phyloP scores from a whole-genome alignment of 2,113 vertebrate species.

The Martes martes region DNA sequence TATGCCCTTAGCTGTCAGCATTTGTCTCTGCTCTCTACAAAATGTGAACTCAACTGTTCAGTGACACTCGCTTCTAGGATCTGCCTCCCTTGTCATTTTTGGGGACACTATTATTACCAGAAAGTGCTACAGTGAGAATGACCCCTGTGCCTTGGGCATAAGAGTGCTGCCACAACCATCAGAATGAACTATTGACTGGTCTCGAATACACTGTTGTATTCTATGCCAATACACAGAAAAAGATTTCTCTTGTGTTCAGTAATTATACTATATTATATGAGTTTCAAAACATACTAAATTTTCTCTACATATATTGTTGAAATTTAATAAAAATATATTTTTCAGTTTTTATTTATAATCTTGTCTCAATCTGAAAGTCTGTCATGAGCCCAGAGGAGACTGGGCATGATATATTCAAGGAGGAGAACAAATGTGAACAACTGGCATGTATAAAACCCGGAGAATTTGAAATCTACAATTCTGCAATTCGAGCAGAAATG shows the following conservation, averaged over 20 bases:
- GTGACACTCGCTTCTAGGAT: background rate
- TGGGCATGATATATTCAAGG: background rate
- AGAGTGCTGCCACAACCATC: background rate
- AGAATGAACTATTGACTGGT: rapidly evolving
- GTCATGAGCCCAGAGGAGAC: background rate
- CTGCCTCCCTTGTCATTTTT: background rate
- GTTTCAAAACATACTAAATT: background rate
- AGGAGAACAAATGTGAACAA: background rate
- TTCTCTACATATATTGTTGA: background rate
- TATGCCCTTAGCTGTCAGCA: background rate
- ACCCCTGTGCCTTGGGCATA: background rate
- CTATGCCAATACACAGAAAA: background rate
- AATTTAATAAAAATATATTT: background rate
- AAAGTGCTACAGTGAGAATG: background rate
- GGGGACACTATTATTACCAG: background rate
- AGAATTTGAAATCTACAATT: background rate
- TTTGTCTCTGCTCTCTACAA: background rate
- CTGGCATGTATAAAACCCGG: background rate
- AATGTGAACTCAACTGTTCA: background rate
- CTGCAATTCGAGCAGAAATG: background rate
- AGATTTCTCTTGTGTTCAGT: background rate
- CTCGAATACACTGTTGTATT: background rate
- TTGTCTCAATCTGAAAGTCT: background rate
- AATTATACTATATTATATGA: background rate
- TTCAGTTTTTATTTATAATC: background rate